Evolutionary conservation across 2,113 vertebrate genomes (phyloP).

Genomic region (Silurus glanis): DNA sequence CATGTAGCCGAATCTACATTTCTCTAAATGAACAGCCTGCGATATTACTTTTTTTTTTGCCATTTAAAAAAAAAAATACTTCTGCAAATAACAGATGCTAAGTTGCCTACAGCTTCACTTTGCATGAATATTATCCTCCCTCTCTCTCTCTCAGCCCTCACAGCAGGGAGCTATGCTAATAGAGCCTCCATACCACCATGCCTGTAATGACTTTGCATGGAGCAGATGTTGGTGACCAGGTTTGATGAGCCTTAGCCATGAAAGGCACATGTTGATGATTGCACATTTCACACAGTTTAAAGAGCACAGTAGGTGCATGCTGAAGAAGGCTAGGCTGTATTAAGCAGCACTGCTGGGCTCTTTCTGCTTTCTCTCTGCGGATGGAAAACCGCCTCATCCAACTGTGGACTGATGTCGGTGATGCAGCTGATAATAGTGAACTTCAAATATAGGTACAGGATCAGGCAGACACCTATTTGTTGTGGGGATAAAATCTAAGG

Average conservation of each 20-base stretch:
- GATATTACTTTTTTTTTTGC: background rate
- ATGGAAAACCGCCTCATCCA: slow-evolving; percentile 21
- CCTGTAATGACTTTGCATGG: slow-evolving; percentile 54
- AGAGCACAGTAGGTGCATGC: slow-evolving; percentile 21
- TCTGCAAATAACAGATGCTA: background rate
- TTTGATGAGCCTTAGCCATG: slow-evolving; percentile 49
- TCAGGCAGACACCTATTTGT: background rate
- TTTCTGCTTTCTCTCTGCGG: background rate
- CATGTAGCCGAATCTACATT: background rate
- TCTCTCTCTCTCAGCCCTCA: slow-evolving; percentile 22
- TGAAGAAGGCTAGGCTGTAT: slow-evolving; percentile 33
- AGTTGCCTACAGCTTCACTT: background rate
- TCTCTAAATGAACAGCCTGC: background rate
- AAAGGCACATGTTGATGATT: slow-evolving; percentile 33
- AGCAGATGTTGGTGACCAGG: slow-evolving; percentile 51
- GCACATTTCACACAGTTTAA: slow-evolving; percentile 29
- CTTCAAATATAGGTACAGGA: background rate
- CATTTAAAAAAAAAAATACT: background rate
- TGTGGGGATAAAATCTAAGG: background rate
- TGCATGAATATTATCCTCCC: slow-evolving; percentile 33
- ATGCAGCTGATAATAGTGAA: slow-evolving; percentile 9
- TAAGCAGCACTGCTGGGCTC: slow-evolving; percentile 16
- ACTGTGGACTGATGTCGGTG: slow-evolving; percentile 7
- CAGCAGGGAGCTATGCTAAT: slow-evolving; percentile 57
- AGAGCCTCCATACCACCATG: slow-evolving; percentile 12